A percentile compares a stretch with the other conserved stretches of the same genome.
Conservation (phyloP, 2,797 vertebrate species). For the Simalia tracyae region DNA sequence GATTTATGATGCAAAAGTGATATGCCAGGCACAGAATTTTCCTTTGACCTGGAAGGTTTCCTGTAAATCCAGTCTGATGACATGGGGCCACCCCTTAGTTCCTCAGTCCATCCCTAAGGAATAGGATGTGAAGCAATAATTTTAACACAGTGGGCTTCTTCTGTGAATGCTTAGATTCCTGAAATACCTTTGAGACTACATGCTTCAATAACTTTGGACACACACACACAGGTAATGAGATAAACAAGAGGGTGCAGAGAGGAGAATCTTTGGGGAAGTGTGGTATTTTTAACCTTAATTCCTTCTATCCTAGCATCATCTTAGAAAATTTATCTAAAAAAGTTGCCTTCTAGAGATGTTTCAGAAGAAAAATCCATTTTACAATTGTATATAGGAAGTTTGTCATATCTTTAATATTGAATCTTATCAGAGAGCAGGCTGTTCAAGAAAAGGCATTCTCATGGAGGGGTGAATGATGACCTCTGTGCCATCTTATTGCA, state of each 20-base stretch:
- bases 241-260: neutral
- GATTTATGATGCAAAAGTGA: conserved; percentile 27
- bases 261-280: conserved; percentile 27
- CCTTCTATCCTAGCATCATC: conserved; percentile 61
- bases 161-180: neutral
- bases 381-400: conserved; percentile 68
- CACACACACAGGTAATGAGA: conserved; percentile 11
- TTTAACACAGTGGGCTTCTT: neutral
- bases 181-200: neutral
- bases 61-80: conserved; percentile 23
- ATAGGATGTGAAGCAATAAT: neutral
- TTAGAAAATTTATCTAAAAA: conserved; percentile 64
- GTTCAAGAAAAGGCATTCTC: conserved; percentile 2
- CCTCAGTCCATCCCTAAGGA: neutral
- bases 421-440: conserved; percentile 68
- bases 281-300: conserved; percentile 47
- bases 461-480: no score
- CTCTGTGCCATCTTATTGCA: no score
- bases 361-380: conserved; percentile 60
- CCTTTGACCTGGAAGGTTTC: conserved; percentile 17
- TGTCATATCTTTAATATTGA: conserved; percentile 71
- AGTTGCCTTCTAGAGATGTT: conserved; percentile 66
- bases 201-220: neutral
- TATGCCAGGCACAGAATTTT: neutral
- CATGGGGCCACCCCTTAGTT: neutral